Evolutionary conservation across 2,888 invertebrate species (phyloP), one percentile per base, ranked within the genome.

Genomic region (Phania funesta): DNA sequence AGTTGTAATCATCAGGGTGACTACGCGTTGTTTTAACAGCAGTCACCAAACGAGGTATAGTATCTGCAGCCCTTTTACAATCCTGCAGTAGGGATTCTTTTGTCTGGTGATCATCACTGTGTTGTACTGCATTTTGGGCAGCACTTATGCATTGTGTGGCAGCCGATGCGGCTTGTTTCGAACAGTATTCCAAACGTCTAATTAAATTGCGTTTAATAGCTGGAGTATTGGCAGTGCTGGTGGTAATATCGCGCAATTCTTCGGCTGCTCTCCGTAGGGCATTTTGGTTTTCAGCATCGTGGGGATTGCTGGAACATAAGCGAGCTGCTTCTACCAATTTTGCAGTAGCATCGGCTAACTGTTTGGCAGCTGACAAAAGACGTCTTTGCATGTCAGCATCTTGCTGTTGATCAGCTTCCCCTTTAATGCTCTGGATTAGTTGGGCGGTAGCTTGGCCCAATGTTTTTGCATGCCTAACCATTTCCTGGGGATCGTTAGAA

Each of bases 301-400:
- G 94, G 0, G 96, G 96, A 87, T 94, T 94, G 24, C 95, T 95
- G 0, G 98, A 97, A 90, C 98, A 98, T 67, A 96, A 95, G 76
- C 99, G 93, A 0, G 98, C 98, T 0, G 98, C 98, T 90, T 99
- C 99, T 24, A 99, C 99, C 95, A 99, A 96, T 85, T 96, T 94
- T 0, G 98, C 97, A 0, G 99, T 99, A 0, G 99, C 99, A 90
- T 99, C 99, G 0, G 99, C 99, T 52, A 97, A 90, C 74, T 96
- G 93, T 89, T 98, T 98, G 16, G 99, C 99, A 0, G 99, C 99
- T 0, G 97, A 97, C 54, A 99, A 91, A 65, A 99, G 91, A 75
- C 96, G 94, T 84, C 96, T 94, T 87, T 98, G 98, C n/a, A 95
- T 93, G 70, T 98, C 98, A 0, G 97, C 95, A 89, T 96, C 96